phyloP scores from a whole-genome alignment of 2,797 vertebrate species.

The Platalea minor region DNA sequence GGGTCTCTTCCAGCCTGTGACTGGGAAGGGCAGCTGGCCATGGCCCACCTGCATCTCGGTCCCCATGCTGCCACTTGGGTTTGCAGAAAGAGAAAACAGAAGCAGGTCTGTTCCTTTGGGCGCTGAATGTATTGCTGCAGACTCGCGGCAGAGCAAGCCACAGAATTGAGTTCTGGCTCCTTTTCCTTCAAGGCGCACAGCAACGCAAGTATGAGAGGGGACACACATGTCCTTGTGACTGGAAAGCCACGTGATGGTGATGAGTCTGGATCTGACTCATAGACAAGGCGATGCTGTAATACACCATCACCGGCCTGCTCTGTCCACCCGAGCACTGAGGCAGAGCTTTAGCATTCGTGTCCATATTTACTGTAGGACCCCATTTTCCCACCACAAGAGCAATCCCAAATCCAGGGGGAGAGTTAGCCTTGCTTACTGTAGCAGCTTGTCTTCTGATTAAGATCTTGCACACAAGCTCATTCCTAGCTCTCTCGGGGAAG shows the following conservation, averaged over 20 bases:
- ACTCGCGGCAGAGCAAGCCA: not conserved
- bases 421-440: not conserved
- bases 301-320: not conserved
- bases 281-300: not conserved
- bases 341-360: not conserved
- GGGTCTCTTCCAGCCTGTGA: not conserved
- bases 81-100: not conserved
- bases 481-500: not conserved
- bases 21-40: not conserved
- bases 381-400: not conserved
- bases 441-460: not conserved
- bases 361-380: not conserved
- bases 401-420: not conserved
- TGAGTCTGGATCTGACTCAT: not conserved
- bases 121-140: not conserved
- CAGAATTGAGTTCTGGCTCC: not conserved
- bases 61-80: accelerated
- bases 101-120: not conserved
- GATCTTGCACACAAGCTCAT: not conserved
- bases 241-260: not conserved
- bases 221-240: not conserved
- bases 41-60: not conserved
- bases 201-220: accelerated
- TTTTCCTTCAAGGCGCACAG: not conserved
- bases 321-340: not conserved